phyloP scores from a whole-genome alignment of 2,797 vertebrate species.

The Falco novaeseelandiae region DNA sequence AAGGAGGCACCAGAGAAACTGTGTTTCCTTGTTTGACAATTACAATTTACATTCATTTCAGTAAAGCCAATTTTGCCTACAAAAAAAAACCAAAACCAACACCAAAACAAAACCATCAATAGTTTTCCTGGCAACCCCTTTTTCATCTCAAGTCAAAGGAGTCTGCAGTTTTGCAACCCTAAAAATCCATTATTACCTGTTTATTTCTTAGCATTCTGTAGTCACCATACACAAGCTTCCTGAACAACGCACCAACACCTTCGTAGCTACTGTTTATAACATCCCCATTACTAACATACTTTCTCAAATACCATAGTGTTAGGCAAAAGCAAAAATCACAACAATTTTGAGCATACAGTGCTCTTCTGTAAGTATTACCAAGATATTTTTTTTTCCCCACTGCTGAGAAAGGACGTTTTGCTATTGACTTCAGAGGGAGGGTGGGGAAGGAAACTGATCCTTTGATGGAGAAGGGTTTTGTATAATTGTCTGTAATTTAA shows the following conservation, averaged over 20 bases:
- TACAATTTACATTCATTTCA: not conserved
- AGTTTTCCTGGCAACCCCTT: not conserved
- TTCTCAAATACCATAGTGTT: not conserved
- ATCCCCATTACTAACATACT: not conserved
- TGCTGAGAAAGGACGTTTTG: not conserved
- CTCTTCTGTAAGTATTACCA: not conserved
- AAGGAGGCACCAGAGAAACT: not conserved
- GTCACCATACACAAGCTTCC: not conserved
- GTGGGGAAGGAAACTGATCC: conserved; percentile 32
- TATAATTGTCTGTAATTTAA: conserved; percentile 53
- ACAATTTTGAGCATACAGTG: not conserved
- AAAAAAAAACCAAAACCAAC: too few species aligned
- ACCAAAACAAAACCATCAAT: not conserved
- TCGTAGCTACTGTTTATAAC: not conserved
- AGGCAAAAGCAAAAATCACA: not conserved
- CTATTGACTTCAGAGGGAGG: conserved; percentile 53
- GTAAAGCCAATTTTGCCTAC: not conserved
- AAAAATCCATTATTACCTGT: not conserved
- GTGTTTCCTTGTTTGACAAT: not conserved
- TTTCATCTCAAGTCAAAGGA: not conserved
- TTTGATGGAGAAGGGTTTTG: conserved; percentile 36
- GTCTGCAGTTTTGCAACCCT: not conserved
- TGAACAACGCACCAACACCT: not conserved
- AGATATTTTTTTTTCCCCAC: not conserved
- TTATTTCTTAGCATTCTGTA: not conserved